Evolutionary conservation across 2,113 vertebrate species (phyloP).

Genomic region (Cavia porcellus): DNA sequence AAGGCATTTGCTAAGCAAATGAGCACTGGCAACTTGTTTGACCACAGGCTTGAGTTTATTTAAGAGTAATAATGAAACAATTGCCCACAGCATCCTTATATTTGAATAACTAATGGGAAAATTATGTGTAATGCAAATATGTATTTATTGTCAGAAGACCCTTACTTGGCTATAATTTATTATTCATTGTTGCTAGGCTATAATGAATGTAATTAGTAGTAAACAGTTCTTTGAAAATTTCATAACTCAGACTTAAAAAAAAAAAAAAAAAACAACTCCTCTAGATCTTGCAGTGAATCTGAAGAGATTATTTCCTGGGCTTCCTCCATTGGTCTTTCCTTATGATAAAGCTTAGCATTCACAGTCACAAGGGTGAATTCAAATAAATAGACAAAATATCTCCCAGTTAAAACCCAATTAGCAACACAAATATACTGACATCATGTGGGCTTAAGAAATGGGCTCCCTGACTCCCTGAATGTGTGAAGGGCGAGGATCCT

Average conservation of each 20-base stretch:
- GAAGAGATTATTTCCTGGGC: conserved; percentile 56
- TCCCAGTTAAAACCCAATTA: neutral
- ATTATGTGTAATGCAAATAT: conserved; percentile 52
- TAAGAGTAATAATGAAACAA: neutral
- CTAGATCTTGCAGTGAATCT: conserved; percentile 42
- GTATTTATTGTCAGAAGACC: conserved; percentile 38
- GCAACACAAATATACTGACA: neutral
- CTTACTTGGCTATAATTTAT: conserved; percentile 53
- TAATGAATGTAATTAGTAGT: conserved; percentile 57
- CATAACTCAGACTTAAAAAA: conserved; percentile 26
- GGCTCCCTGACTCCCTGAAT: neutral
- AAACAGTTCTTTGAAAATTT: conserved; percentile 57
- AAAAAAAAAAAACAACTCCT: neutral
- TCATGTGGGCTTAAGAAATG: neutral
- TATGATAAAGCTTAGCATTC: conserved; percentile 40
- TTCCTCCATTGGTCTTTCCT: conserved; percentile 26
- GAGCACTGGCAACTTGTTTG: conserved; percentile 29
- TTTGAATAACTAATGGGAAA: conserved; percentile 61
- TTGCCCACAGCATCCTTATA: neutral
- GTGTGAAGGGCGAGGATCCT: neutral
- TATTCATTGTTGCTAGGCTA: neutral
- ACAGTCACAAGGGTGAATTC: neutral
- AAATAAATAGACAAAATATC: conserved; percentile 14
- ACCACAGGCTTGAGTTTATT: conserved; percentile 18
- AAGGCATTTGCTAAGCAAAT: conserved; percentile 11